phyloP scores from a whole-genome alignment of 2,888 invertebrate species.

The Dioctria linearis region DNA sequence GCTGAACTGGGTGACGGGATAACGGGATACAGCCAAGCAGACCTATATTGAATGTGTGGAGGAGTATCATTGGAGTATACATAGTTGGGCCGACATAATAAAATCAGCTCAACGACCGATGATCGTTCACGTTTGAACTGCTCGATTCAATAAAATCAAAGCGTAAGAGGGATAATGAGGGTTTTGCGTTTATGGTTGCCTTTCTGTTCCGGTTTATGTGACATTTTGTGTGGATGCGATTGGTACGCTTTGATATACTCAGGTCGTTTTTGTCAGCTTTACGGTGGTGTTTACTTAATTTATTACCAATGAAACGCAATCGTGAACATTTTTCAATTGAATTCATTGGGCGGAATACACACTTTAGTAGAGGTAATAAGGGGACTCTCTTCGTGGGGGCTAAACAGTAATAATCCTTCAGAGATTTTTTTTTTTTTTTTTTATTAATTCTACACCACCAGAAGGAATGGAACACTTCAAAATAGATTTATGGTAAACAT shows the following conservation, averaged over 20 bases:
- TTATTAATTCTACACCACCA: background rate
- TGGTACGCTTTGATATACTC: slow-evolving; percentile 31
- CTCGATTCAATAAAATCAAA: slow-evolving; percentile 47
- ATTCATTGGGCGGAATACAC: slow-evolving; percentile 23
- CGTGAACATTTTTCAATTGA: slow-evolving; percentile 44
- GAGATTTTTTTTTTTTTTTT: too few relatives aligned
- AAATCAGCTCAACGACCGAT: slow-evolving; percentile 40
- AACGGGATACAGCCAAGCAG: too few relatives aligned
- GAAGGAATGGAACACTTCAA: background rate
- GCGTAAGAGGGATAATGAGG: slow-evolving; percentile 43
- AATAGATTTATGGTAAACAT: too few relatives aligned
- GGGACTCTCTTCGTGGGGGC: background rate
- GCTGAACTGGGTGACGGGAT: too few relatives aligned
- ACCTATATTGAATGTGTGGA: background rate
- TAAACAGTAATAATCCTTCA: too few relatives aligned
- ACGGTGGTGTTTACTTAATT: slow-evolving; percentile 37
- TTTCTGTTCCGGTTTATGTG: slow-evolving; percentile 4
- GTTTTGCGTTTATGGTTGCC: slow-evolving; percentile 32
- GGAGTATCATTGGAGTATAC: background rate
- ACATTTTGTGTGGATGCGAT: slow-evolving; percentile 27
- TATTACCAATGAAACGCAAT: slow-evolving; percentile 41
- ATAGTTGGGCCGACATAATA: slow-evolving; percentile 25
- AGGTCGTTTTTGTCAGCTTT: slow-evolving; percentile 5
- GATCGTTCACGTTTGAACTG: slow-evolving; percentile 46
- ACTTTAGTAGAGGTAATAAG: background rate